A percentile compares a stretch with the other conserved stretches of the same genome.
phyloP scores from a whole-genome alignment of 2,113 vertebrate species.

The Lophura nycthemera region DNA sequence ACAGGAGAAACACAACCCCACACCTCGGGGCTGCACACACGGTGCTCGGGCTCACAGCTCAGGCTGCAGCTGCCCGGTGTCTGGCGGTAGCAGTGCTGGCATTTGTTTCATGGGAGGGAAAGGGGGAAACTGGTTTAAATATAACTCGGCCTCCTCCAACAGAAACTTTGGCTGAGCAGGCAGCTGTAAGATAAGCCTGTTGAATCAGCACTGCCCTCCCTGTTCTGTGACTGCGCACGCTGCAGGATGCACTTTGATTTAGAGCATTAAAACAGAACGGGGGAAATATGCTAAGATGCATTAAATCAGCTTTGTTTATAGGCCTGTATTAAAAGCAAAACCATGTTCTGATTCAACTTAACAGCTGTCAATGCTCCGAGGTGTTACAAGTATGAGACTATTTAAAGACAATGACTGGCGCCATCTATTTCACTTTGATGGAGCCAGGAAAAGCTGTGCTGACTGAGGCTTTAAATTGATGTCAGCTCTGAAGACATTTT shows the following conservation, averaged over 20 bases:
- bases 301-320: neutral
- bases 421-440: neutral
- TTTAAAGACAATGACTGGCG: conserved; percentile 62
- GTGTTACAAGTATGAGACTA: conserved; percentile 51
- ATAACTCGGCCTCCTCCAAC: neutral
- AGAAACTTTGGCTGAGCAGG: conserved; percentile 9
- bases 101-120: neutral
- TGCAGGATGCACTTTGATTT: neutral
- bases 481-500: neutral
- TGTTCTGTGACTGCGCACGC: neutral
- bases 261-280: neutral
- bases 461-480: neutral
- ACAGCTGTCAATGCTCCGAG: conserved; percentile 43
- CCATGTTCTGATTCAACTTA: neutral
- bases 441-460: neutral
- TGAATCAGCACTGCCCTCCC: conserved; percentile 12
- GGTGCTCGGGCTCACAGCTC: neutral
- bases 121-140: conserved; percentile 42
- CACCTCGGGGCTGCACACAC: neutral
- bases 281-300: neutral
- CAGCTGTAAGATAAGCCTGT: neutral
- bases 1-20: neutral
- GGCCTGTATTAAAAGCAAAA: neutral
- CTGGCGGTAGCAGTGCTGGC: neutral
- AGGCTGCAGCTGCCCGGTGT: neutral